A percentile compares a stretch with the other conserved stretches of the same genome.
Evolutionary conservation across 2,797 vertebrate species (phyloP).

Genomic region (Rhinatrema bivittatum): DNA sequence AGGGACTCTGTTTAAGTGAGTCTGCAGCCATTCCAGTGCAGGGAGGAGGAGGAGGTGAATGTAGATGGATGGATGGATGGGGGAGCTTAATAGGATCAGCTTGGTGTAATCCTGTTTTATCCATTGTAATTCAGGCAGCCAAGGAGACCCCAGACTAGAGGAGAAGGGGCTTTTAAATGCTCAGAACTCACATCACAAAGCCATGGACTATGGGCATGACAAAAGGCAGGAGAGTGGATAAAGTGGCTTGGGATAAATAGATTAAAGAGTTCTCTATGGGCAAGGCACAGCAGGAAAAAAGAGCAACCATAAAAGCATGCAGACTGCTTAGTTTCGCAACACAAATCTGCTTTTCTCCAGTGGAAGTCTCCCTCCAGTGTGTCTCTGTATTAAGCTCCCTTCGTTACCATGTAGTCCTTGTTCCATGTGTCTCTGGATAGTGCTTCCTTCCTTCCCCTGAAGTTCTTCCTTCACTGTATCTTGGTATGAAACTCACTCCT

Average conservation of each 20-base stretch:
- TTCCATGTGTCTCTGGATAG: too few relatives aligned
- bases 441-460: too few relatives aligned
- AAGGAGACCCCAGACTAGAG: constrained; percentile 42
- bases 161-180: constrained; percentile 50
- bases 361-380: too few relatives aligned
- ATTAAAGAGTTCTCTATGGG: constrained; percentile 52
- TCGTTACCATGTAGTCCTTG: too few relatives aligned
- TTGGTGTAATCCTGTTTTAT: constrained; percentile 69
- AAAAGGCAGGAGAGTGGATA: constrained; percentile 52
- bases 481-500: too few relatives aligned
- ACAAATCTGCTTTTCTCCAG: too few relatives aligned
- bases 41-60: constrained; percentile 40
- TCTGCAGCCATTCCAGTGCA: constrained; percentile 41
- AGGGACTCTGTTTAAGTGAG: constrained; percentile 28
- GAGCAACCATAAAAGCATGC: constrained; percentile 33
- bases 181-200: constrained; percentile 48
- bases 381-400: too few relatives aligned
- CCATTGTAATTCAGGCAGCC: constrained; percentile 60
- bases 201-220: constrained; percentile 45
- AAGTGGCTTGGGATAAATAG: constrained; percentile 67
- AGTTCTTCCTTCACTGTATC: too few relatives aligned
- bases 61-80: too few relatives aligned
- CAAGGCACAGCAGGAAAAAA: constrained; percentile 35
- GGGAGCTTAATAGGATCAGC: constrained; percentile 64
- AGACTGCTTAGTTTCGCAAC: too few relatives aligned